Percentiles rank a stretch among this genome's conserved stretches.
phyloP scores from a whole-genome alignment of 2,797 vertebrate genomes.

The Myotis daubentonii region DNA sequence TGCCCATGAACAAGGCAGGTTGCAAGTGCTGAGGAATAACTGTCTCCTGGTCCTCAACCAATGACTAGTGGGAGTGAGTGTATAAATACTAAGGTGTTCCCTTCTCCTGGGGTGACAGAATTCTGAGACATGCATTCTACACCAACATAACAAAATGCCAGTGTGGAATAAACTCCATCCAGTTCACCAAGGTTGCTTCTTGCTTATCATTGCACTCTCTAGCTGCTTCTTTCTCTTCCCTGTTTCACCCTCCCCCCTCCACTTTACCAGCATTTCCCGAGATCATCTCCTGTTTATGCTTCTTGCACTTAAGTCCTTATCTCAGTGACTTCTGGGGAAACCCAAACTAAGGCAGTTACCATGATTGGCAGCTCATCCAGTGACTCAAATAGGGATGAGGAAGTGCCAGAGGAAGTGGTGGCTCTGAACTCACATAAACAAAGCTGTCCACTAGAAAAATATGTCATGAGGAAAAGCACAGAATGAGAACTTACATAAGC shows the following conservation, averaged over 20 bases:
- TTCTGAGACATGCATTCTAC: background rate
- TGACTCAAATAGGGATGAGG: background rate
- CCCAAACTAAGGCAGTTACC: background rate
- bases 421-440: background rate
- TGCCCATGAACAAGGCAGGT: background rate
- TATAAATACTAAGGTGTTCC: background rate
- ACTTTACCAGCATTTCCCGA: background rate
- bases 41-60: background rate
- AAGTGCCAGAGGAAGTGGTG: background rate
- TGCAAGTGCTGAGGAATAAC: background rate
- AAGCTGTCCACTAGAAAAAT: background rate
- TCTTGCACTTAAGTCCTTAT: background rate
- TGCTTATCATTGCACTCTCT: background rate
- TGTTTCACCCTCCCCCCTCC: background rate
- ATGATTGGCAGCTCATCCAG: background rate
- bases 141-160: background rate
- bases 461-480: background rate
- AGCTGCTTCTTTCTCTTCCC: background rate
- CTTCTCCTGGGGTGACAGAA: background rate
- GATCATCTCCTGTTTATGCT: background rate
- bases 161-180: background rate
- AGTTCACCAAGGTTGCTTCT: background rate
- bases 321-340: background rate
- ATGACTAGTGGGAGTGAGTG: background rate
- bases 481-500: background rate